Percentiles rank a stretch among this genome's conserved stretches.
phyloP scores from a whole-genome alignment of 1,140 invertebrate species.

The Penaeus japonicus region DNA sequence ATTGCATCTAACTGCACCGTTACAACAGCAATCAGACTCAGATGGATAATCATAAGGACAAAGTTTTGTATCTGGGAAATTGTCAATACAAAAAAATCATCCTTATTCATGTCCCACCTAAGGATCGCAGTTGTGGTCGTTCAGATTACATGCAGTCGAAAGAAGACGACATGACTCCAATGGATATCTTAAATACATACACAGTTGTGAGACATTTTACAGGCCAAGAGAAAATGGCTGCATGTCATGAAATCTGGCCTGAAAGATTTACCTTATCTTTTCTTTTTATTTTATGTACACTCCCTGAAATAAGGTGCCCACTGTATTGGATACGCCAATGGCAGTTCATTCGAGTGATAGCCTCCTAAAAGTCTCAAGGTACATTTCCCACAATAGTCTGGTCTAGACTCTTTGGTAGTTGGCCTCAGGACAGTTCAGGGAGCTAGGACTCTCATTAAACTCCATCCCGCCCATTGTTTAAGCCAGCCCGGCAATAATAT shows the following conservation, averaged over 20 bases:
- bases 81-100: constrained; percentile 41
- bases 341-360: neutral
- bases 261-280: constrained; percentile 28
- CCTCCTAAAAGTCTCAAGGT: too few relatives aligned
- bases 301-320: constrained; percentile 48
- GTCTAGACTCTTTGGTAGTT: too few relatives aligned
- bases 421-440: too few relatives aligned
- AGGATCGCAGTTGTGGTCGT: neutral
- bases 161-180: constrained; percentile 53
- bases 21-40: constrained; percentile 48
- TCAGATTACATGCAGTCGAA: constrained; percentile 36
- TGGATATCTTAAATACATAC: constrained; percentile 38
- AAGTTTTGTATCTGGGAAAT: constrained; percentile 14
- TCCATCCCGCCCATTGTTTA: too few relatives aligned
- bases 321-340: constrained; percentile 3
- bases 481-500: too few relatives aligned
- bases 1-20: constrained; percentile 49
- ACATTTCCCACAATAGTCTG: too few relatives aligned
- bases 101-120: constrained; percentile 41
- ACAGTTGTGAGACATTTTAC: constrained; percentile 8
- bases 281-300: neutral
- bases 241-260: constrained; percentile 52
- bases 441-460: too few relatives aligned
- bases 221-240: constrained; percentile 56
- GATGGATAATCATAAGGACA: constrained; percentile 36